Percentiles rank a stretch among this genome's conserved stretches.
These are phyloP conservation scores for Brachionus rubens DNA, from an alignment of 1,140 invertebrate genomes.

Conservation along the genomic window DNA sequence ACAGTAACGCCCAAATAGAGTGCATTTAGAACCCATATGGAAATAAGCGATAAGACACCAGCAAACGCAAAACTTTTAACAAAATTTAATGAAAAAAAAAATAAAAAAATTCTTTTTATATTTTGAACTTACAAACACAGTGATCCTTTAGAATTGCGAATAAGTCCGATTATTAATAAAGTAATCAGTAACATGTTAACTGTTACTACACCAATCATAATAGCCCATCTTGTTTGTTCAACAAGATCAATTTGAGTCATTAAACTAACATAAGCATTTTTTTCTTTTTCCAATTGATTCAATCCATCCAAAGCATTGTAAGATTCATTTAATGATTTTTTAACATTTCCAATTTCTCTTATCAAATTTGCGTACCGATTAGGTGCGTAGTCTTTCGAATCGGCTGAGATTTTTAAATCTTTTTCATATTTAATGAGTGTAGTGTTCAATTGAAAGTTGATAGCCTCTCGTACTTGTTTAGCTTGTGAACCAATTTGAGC, in stretches of 20 bases:
- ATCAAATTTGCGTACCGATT: not conserved
- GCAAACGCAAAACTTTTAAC: constrained; percentile 37
- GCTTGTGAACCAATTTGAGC: not conserved
- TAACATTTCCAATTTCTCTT: not conserved
- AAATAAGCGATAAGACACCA: constrained; percentile 29
- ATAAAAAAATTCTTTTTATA: not conserved
- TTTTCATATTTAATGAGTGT: constrained; percentile 17
- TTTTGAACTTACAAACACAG: constrained; percentile 32
- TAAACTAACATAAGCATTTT: not conserved
- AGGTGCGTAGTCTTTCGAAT: not conserved
- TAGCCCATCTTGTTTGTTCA: constrained; percentile 42
- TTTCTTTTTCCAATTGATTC: constrained; percentile 19
- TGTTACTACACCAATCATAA: constrained; percentile 43
- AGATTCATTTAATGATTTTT: not conserved
- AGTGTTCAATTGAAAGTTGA: not conserved
- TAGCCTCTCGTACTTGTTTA: not conserved
- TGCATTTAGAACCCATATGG: constrained; percentile 40
- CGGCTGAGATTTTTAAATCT: not conserved
- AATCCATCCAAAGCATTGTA: not conserved
- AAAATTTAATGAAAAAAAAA: not conserved
- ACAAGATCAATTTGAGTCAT: not conserved
- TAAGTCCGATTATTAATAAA: constrained; percentile 9
- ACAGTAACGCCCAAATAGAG: constrained; percentile 40
- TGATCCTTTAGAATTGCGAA: constrained; percentile 37
- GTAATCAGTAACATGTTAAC: constrained; percentile 37